Evolutionary conservation across 2,888 invertebrate genomes (phyloP).

Genomic region (Melanotus villosus): DNA sequence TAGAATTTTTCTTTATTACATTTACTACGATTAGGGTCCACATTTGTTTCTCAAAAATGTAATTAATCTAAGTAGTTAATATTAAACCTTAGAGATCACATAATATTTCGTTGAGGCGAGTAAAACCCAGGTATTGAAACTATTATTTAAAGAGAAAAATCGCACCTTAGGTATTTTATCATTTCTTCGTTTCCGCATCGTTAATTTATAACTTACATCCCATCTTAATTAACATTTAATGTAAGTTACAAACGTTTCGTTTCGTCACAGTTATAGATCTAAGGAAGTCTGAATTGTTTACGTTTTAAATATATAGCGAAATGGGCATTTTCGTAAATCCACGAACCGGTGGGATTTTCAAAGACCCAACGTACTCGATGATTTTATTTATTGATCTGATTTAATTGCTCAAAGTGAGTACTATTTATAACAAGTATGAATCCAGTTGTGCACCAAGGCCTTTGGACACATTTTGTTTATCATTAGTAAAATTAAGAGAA

Average conservation of each 20-base stretch:
- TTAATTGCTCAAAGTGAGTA: constrained; percentile 41
- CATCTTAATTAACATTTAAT: constrained; percentile 40
- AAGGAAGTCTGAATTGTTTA: constrained; percentile 39
- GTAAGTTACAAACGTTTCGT: constrained; percentile 27
- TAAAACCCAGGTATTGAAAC: constrained; percentile 19
- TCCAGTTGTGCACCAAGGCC: constrained; percentile 49
- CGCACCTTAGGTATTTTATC: background rate
- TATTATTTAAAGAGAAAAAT: constrained; percentile 24
- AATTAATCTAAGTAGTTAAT: constrained; percentile 45
- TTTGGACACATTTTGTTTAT: constrained; percentile 43
- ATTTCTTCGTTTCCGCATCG: constrained; percentile 5
- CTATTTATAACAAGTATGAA: constrained; percentile 47
- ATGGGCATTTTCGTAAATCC: constrained; percentile 31
- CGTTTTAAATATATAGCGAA: constrained; percentile 43
- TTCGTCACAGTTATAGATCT: constrained; percentile 41
- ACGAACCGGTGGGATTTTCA: background rate
- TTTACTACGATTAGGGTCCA: constrained; percentile 47
- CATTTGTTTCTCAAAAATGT: constrained; percentile 37
- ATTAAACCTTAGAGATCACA: constrained; percentile 26
- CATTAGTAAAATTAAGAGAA: constrained; percentile 44
- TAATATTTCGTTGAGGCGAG: constrained; percentile 19
- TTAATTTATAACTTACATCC: constrained; percentile 37
- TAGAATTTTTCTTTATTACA: constrained; percentile 56
- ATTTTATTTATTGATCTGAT: constrained; percentile 47
- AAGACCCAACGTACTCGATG: constrained; percentile 10